These are phyloP conservation scores for Radopholus similis DNA, from an alignment of 1,140 invertebrate species.

Conservation along the genomic window DNA sequence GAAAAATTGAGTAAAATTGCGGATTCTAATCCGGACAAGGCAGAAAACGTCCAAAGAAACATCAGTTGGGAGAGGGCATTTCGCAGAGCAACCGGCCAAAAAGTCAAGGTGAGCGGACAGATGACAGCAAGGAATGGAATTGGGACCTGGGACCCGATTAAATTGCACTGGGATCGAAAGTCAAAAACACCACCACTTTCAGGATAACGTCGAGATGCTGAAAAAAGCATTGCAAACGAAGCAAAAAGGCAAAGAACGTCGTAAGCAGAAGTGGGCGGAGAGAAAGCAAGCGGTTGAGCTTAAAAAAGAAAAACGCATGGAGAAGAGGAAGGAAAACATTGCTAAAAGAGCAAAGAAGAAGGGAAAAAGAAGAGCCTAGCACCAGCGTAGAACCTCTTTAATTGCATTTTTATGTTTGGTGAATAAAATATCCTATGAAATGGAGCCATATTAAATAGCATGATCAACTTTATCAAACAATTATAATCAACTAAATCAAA, in stretches of 20 bases:
- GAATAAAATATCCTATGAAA: no score
- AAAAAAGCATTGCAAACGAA: conserved; percentile 41
- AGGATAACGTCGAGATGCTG: conserved; percentile 41
- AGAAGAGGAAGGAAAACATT: conserved; percentile 31
- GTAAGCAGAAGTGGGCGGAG: conserved; percentile 39
- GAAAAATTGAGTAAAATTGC: conserved; percentile 24
- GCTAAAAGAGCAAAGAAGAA: not conserved
- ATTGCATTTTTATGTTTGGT: no score
- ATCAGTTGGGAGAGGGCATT: conserved; percentile 41
- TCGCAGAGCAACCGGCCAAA: conserved; percentile 38
- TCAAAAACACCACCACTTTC: no score
- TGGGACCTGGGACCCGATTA: not conserved
- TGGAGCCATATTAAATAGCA: no score
- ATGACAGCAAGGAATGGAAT: not conserved
- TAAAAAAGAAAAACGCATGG: conserved; percentile 11
- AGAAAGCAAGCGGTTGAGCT: conserved; percentile 34
- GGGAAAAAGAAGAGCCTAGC: no score
- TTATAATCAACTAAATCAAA: no score
- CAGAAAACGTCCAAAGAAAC: conserved; percentile 32
- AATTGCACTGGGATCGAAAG: no score
- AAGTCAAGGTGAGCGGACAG: conserved; percentile 34
- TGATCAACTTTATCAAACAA: no score
- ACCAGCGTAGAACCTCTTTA: no score
- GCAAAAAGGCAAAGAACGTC: conserved; percentile 31
- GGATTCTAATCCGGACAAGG: conserved; percentile 40